Evolutionary conservation across 1,140 invertebrate genomes (phyloP).

Genomic region (Drosophila pallidifrons): DNA sequence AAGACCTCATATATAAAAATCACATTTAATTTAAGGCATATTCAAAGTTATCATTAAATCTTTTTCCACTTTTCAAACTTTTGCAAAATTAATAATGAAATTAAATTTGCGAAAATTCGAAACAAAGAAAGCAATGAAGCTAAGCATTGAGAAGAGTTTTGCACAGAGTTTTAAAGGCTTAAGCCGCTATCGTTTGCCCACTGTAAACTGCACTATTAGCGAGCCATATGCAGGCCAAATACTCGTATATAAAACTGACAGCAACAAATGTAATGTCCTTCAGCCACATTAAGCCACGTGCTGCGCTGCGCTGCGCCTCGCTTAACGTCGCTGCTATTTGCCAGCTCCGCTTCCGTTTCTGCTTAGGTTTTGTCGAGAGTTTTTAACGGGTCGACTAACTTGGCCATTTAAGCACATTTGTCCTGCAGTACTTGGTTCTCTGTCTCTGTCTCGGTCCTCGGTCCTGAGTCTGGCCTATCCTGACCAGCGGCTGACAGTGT

Average conservation of each 20-base stretch:
- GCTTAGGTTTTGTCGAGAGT: conserved; percentile 67
- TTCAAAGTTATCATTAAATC: too few species aligned
- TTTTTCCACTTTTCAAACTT: too few species aligned
- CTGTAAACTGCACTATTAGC: not conserved
- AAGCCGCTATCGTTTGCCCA: conserved; percentile 2
- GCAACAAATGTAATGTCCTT: conserved; percentile 46
- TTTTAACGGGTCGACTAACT: conserved; percentile 77
- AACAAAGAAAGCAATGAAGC: too few species aligned
- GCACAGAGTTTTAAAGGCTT: not conserved
- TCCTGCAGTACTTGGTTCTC: conserved; percentile 63
- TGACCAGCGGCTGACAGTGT: conserved; percentile 75
- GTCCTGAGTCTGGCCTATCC: conserved; percentile 13
- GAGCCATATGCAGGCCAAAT: conserved; percentile 21
- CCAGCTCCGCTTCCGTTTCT: conserved; percentile 73
- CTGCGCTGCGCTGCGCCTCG: not conserved
- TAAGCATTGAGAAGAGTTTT: too few species aligned
- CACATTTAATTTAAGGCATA: too few species aligned
- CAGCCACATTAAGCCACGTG: conserved; percentile 27
- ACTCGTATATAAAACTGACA: conserved; percentile 21
- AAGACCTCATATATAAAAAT: too few species aligned
- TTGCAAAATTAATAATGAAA: too few species aligned
- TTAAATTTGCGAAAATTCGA: too few species aligned
- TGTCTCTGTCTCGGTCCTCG: conserved; percentile 31
- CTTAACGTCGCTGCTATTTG: conserved; percentile 51
- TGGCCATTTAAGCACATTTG: conserved; percentile 81